Conservation (phyloP, 2,888 invertebrate genomes). For the Drosophila borborema region DNA sequence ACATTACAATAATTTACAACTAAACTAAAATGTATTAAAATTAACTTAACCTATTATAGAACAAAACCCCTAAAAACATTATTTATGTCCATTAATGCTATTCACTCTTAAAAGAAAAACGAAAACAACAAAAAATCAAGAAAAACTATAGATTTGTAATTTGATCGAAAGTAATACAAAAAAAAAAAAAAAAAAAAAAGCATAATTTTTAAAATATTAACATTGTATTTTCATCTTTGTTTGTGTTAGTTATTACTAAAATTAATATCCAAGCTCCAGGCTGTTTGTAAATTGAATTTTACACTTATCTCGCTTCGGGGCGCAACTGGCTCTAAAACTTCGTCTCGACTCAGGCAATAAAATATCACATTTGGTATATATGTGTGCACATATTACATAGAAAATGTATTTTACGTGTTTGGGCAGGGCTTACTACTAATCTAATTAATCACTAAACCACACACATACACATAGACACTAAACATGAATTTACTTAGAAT, state of each 20-base stretch:
- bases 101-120: conserved; percentile 43
- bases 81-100: conserved; percentile 62
- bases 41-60: conserved; percentile 59
- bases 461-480: conserved; percentile 27
- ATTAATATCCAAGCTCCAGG: conserved; percentile 5
- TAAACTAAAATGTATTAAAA: conserved; percentile 77
- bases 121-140: conserved; percentile 26
- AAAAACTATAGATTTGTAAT: conserved; percentile 59
- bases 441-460: conserved; percentile 51
- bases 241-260: conserved; percentile 34
- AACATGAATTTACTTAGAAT: conserved; percentile 24
- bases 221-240: conserved; percentile 36
- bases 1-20: conserved; percentile 73
- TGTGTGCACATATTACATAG: conserved; percentile 21
- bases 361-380: conserved; percentile 44
- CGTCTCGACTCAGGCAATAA: conserved; percentile 47
- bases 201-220: conserved; percentile 71
- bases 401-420: conserved; percentile 42
- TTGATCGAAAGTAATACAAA: conserved; percentile 72
- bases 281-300: conserved; percentile 46
- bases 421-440: conserved; percentile 57
- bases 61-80: conserved; percentile 42
- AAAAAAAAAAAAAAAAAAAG: conserved; percentile 23
- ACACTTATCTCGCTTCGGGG: conserved; percentile 38
- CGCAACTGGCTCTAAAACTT: conserved; percentile 16